phyloP scores from a whole-genome alignment of 2,888 invertebrate species.

The Odontomyia ornata region DNA sequence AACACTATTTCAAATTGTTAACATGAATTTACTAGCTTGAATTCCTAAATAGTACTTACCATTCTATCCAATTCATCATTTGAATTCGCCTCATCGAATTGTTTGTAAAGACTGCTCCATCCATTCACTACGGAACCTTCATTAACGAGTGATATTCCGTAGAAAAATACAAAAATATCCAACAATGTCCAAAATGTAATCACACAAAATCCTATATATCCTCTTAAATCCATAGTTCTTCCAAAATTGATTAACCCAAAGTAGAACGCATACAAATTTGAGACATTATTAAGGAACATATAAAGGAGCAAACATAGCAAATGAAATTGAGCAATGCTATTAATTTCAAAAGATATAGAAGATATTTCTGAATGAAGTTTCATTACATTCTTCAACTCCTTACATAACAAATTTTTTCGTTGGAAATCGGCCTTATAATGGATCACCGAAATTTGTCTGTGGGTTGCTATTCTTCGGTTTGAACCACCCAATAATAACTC shows the following conservation, averaged over 20 bases:
- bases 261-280: slow-evolving; percentile 2
- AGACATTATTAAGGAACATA: not conserved
- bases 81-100: not conserved
- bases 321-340: not conserved
- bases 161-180: slow-evolving; percentile 17
- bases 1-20: too few species aligned
- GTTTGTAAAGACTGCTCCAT: not conserved
- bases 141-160: not conserved
- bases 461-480: not conserved
- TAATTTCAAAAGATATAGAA: not conserved
- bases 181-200: not conserved
- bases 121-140: not conserved
- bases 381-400: too few species aligned
- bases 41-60: too few species aligned
- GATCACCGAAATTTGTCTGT: too few species aligned
- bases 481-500: not conserved
- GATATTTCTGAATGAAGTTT: not conserved
- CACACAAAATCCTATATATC: not conserved
- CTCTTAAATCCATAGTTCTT: not conserved
- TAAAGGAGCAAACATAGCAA: not conserved
- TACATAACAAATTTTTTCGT: too few species aligned
- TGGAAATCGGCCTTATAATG: too few species aligned
- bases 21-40: too few species aligned
- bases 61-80: not conserved
- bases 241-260: not conserved